These are phyloP conservation scores for Cecidostiba fungosa DNA, from an alignment of 2,888 invertebrate genomes.

Conservation along the genomic window DNA sequence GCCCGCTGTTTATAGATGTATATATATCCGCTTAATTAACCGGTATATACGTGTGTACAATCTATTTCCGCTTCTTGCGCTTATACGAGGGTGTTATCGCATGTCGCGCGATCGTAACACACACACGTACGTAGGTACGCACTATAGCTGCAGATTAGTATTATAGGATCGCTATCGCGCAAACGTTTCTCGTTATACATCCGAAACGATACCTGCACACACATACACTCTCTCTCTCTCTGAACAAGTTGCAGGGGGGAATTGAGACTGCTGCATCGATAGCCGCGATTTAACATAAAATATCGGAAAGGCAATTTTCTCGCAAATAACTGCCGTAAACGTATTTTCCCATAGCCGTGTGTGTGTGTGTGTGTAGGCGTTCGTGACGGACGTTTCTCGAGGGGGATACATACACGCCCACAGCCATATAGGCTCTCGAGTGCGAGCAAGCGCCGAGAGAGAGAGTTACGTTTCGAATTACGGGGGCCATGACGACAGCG, in stretches of 20 bases:
- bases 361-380: conserved; percentile 26
- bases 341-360: not conserved
- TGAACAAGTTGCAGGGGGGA: too few relatives aligned
- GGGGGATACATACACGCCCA: conserved; percentile 40
- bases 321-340: conserved; percentile 31
- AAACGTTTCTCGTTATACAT: conserved; percentile 52
- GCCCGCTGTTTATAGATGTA: not conserved
- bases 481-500: conserved; percentile 46
- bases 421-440: not conserved
- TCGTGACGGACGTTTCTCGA: conserved; percentile 47
- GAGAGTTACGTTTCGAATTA: conserved; percentile 52
- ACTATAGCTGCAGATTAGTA: conserved; percentile 52
- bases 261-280: too few relatives aligned
- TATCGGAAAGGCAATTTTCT: conserved; percentile 42
- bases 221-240: too few relatives aligned
- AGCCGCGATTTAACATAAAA: conserved; percentile 32
- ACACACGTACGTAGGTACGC: conserved; percentile 16
- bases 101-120: conserved; percentile 50
- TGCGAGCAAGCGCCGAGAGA: not conserved
- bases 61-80: not conserved
- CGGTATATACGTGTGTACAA: not conserved
- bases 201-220: too few relatives aligned
- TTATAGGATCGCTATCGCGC: too few relatives aligned
- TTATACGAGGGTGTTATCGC: conserved; percentile 34
- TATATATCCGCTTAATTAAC: not conserved